A percentile compares a stretch with the other conserved stretches of the same genome.
These are phyloP conservation scores for Drosophila triauraria DNA, from an alignment of 1,140 invertebrate genomes.

Conservation along the genomic window DNA sequence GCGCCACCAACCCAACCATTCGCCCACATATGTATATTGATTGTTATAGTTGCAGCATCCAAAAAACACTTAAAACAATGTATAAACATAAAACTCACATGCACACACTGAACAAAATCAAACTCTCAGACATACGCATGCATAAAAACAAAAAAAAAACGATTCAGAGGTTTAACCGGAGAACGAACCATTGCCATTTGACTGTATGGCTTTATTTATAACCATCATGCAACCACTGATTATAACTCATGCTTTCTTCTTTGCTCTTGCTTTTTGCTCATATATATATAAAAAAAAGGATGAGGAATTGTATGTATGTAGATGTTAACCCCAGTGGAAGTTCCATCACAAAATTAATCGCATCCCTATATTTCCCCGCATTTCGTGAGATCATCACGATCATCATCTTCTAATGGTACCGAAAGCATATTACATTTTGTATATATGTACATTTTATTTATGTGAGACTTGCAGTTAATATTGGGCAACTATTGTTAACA, in stretches of 20 bases:
- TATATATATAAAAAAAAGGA: not conserved
- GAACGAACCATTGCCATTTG: slow-evolving; percentile 17
- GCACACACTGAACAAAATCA: slow-evolving; percentile 31
- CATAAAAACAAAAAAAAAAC: slow-evolving; percentile 29
- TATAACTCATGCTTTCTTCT: slow-evolving; percentile 25
- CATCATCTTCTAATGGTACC: slow-evolving; percentile 6
- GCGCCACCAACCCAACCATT: slow-evolving; percentile 2
- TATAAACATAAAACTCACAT: slow-evolving; percentile 28
- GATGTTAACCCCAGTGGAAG: slow-evolving; percentile 14
- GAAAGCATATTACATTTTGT: slow-evolving; percentile 24
- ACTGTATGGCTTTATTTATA: slow-evolving; percentile 21
- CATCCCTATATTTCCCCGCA: slow-evolving; percentile 1
- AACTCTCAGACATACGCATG: slow-evolving; percentile 26
- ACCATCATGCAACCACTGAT: slow-evolving; percentile 23
- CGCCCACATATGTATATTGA: slow-evolving; percentile 40
- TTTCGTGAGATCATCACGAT: not conserved
- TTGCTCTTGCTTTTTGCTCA: slow-evolving; percentile 20
- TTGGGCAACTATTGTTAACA: slow-evolving; percentile 2
- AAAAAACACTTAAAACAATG: slow-evolving; percentile 12
- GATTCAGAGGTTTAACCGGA: slow-evolving; percentile 8
- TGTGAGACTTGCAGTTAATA: slow-evolving; percentile 14
- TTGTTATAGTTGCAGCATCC: slow-evolving; percentile 61
- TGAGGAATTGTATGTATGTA: slow-evolving; percentile 10
- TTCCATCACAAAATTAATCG: slow-evolving; percentile 11
- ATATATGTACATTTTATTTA: slow-evolving; percentile 2